Percentiles rank a stretch among this genome's conserved stretches.
Evolutionary conservation across 1,140 invertebrate species (phyloP).

Genomic region (Cyrtorhinus lividipennis): DNA sequence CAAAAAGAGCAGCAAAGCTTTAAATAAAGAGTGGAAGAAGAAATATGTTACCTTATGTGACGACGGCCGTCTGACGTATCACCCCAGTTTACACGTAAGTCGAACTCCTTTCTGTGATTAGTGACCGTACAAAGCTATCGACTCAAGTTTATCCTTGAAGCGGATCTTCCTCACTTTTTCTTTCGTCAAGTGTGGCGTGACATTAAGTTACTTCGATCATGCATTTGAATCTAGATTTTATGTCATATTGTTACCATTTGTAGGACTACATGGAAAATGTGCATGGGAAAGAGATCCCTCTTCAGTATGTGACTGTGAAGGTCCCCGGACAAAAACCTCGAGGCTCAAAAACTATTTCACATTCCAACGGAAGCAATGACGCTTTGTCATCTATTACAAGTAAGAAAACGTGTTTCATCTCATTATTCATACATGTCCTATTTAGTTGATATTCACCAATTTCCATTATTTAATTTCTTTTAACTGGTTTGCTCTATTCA

Average conservation of each 20-base stretch:
- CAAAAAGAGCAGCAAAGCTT: conserved; percentile 85
- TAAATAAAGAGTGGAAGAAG: conserved; percentile 95
- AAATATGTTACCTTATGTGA: conserved; percentile 95
- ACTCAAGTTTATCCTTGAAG: not conserved
- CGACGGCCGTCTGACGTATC: conserved; percentile 88
- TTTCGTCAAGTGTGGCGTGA: not conserved
- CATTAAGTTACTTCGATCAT: too few species aligned
- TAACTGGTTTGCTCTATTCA: too few species aligned
- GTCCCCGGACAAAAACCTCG: conserved; percentile 87
- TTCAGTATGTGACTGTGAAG: conserved; percentile 94
- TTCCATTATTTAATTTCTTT: conserved; percentile 7
- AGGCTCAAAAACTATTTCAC: conserved; percentile 67
- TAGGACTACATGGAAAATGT: conserved; percentile 97
- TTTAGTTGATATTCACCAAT: too few species aligned
- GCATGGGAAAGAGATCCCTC: conserved; percentile 90
- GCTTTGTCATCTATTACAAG: conserved; percentile 41
- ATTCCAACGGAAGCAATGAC: conserved; percentile 41
- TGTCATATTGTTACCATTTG: conserved; percentile 21
- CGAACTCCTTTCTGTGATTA: not conserved
- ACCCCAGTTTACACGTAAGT: conserved; percentile 83
- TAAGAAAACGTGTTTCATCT: too few species aligned
- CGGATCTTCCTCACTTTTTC: not conserved
- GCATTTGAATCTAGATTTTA: too few species aligned
- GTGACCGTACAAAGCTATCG: too few species aligned
- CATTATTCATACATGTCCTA: not conserved